Evolutionary conservation across 35 echinoderm and acorn worm genomes (phyloP).

Genomic region (Acanthaster planci): DNA sequence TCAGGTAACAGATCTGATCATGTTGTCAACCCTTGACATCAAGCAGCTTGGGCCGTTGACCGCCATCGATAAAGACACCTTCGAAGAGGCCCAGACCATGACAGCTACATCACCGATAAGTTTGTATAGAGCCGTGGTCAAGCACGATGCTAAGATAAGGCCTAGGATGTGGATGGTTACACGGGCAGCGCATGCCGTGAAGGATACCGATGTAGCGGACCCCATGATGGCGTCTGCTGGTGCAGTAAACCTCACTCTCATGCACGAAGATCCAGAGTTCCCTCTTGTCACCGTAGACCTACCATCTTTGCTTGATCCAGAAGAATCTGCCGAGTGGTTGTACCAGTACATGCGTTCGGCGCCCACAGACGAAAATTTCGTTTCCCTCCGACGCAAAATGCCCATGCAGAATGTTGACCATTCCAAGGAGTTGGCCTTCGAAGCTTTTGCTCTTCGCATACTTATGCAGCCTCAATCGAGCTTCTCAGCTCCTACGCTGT

Average conservation of each 20-base stretch:
- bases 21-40: constrained; percentile 82
- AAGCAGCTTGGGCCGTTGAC: constrained; percentile 59
- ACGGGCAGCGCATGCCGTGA: constrained; percentile 80
- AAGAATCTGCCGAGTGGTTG: constrained; percentile 82
- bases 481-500: constrained; percentile 89
- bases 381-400: constrained; percentile 75
- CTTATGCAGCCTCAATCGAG: constrained; percentile 91
- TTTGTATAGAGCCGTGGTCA: constrained; percentile 71
- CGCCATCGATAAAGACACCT: constrained; percentile 71
- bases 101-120: constrained; percentile 75
- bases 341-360: constrained; percentile 83
- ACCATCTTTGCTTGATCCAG: constrained; percentile 60
- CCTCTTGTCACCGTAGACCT: constrained; percentile 81
- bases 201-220: constrained; percentile 78
- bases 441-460: constrained; percentile 67
- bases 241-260: constrained; percentile 79
- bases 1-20: constrained; percentile 84
- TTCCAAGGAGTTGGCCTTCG: constrained; percentile 68
- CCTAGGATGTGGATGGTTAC: constrained; percentile 89
- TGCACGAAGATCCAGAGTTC: constrained; percentile 97
- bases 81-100: constrained; percentile 73
- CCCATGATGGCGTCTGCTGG: constrained; percentile 77
- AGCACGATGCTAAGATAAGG: constrained; percentile 68
- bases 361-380: constrained; percentile 84
- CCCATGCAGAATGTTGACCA: constrained; percentile 72